A percentile compares a stretch with the other conserved stretches of the same genome.
Evolutionary conservation across 2,888 invertebrate species (phyloP).

Genomic region (Caenorhabditis sulstoni): DNA sequence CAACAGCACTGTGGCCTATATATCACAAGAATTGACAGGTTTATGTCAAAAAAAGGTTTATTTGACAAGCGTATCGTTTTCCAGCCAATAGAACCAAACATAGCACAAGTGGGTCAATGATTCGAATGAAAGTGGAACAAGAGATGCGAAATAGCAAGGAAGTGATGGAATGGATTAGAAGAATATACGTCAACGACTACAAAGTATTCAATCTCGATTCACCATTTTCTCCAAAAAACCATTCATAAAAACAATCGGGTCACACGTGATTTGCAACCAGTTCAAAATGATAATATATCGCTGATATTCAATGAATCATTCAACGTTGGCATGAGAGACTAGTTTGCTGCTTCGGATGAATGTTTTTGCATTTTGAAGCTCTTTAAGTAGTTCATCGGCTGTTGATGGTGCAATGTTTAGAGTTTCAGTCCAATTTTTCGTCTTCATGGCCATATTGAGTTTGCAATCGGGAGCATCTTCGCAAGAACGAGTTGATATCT

Average conservation of each 20-base stretch:
- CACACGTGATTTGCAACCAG: too few relatives aligned
- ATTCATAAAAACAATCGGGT: not conserved
- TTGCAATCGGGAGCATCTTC: conserved; percentile 31
- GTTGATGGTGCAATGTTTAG: conserved; percentile 20
- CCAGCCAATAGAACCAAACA: conserved; percentile 52
- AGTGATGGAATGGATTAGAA: conserved; percentile 34
- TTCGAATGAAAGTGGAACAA: conserved; percentile 15
- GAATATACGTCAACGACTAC: conserved; percentile 51
- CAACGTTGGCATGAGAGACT: too few relatives aligned
- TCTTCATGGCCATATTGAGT: conserved; percentile 21
- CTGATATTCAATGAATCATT: not conserved
- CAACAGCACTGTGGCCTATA: conserved; percentile 4
- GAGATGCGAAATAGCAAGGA: conserved; percentile 21
- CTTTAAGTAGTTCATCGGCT: conserved; percentile 9
- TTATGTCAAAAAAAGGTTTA: not conserved
- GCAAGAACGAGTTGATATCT: conserved; percentile 26
- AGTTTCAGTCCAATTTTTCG: conserved; percentile 4
- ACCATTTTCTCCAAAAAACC: conserved; percentile 8
- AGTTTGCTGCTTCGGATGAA: conserved; percentile 1
- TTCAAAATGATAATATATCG: too few relatives aligned
- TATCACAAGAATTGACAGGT: conserved; percentile 42
- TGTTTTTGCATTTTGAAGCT: conserved; percentile 7
- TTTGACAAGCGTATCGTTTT: too few relatives aligned
- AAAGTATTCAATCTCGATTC: conserved; percentile 35
- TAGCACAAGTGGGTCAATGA: conserved; percentile 48